Evolutionary conservation across 2,888 invertebrate genomes (phyloP), one percentile per base, ranked within the genome.

Genomic region (Sericinus montela): DNA sequence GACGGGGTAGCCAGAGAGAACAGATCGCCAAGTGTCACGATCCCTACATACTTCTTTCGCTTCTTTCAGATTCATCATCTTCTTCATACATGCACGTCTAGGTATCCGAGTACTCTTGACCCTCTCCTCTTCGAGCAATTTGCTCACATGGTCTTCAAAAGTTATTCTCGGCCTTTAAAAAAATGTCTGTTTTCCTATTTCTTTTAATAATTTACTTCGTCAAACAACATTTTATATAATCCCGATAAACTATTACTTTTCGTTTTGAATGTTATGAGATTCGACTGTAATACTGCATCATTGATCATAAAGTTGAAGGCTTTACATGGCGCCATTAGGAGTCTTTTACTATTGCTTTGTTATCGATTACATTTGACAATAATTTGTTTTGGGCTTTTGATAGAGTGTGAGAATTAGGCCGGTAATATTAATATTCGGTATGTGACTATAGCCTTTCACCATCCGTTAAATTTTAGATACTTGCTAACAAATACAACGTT

Each of bases 331-430:
- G 72, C 79, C 76, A 83, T 84, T 82, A 84, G 65, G 74, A 68
- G 60, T 68, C 73, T 71, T 81, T 78, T 72, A 65, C 57, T 70
- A 68, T 46, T 57, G 57, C 58, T 59, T 66, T 62, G 65, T 77
- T 75, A 82, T 82, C 75, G 74, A 81, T 83, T 80, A 72, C 67
- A 65, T 65, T 69, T 75, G 75, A 78, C 76, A 74, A 78, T 78
- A 72, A 77, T 74, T 71, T 69, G 70, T 73, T 61, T 61, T 67
- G 59, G 54, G 32, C 34, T 34, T 45, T 40, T 50, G 28, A 75
- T 72, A 67, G 70, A 59, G 56, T 65, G 62, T 75, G 74, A 60
- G 72, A 80, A 80, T 57, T 68, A 56, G 72, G 67, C 66, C 58
- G 10, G 19, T 58, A 54, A 41, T 55, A 48, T 50, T 58, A 54